These are phyloP conservation scores for Brachionichthys hirsutus DNA, from an alignment of 2,113 vertebrate genomes.

Conservation along the genomic window DNA sequence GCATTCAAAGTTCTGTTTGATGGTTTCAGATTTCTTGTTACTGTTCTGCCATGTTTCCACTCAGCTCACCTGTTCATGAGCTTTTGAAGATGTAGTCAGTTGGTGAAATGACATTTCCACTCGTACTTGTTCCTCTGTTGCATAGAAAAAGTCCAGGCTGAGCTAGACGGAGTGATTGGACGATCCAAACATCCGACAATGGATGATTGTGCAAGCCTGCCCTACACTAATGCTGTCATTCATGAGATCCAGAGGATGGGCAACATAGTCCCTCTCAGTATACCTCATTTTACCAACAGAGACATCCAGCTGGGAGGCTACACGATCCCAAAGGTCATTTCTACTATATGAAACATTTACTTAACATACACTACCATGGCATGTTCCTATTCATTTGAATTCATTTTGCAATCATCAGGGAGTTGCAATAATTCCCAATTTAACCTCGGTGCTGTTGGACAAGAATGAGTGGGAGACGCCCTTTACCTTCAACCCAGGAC, in stretches of 20 bases:
- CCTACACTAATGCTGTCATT: slow-evolving; percentile 82
- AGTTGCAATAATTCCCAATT: slow-evolving; percentile 47
- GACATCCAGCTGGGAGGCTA: slow-evolving; percentile 43
- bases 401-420: slow-evolving; percentile 63
- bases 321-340: slow-evolving; percentile 40
- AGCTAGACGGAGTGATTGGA: slow-evolving; percentile 71
- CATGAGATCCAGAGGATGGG: slow-evolving; percentile 80
- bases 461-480: slow-evolving; percentile 55
- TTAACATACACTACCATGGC: not conserved
- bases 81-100: too few relatives aligned
- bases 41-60: too few relatives aligned
- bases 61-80: too few relatives aligned
- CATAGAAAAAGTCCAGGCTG: slow-evolving; percentile 65
- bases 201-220: slow-evolving; percentile 71
- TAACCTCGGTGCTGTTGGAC: slow-evolving; percentile 76
- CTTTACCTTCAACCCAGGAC: slow-evolving; percentile 77
- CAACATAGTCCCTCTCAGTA: slow-evolving; percentile 71
- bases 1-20: too few relatives aligned
- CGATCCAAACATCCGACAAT: slow-evolving; percentile 56
- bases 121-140: not conserved
- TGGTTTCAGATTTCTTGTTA: too few relatives aligned
- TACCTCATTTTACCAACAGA: slow-evolving; percentile 67
- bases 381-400: not conserved
- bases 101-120: too few relatives aligned
- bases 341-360: not conserved